These are phyloP conservation scores for Prunella himalayana DNA, from an alignment of 2,113 vertebrate species.

Conservation along the genomic window DNA sequence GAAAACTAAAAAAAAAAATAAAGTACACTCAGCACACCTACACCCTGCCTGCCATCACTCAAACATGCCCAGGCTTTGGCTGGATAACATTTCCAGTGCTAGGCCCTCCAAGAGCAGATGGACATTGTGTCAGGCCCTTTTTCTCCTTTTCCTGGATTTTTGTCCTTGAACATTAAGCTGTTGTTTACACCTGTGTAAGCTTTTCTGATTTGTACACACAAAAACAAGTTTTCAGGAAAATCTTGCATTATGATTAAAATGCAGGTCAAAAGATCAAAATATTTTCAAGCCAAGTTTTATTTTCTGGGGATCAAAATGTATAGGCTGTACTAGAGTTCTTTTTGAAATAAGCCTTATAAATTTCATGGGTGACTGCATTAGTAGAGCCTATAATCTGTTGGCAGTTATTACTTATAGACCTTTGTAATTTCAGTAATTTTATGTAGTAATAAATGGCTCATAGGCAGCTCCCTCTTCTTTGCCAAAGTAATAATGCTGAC, in stretches of 20 bases:
- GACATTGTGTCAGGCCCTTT: fast-evolving
- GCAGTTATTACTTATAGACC: not conserved
- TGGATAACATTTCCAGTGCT: not conserved
- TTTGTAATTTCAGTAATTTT: slow-evolving; percentile 42
- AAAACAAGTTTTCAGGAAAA: not conserved
- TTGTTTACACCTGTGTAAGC: not conserved
- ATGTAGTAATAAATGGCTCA: slow-evolving; percentile 6
- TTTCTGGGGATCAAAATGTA: not conserved
- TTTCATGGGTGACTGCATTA: not conserved
- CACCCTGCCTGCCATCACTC: not conserved
- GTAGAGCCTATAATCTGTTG: not conserved
- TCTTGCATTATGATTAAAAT: not conserved
- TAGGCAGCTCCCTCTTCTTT: not conserved
- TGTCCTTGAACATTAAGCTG: not conserved
- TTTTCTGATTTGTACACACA: not conserved
- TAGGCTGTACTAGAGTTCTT: not conserved
- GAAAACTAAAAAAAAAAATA: not conserved
- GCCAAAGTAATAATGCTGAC: not conserved
- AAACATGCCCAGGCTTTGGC: not conserved
- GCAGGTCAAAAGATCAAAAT: not conserved
- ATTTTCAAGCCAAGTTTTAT: not conserved
- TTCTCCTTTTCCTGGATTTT: not conserved
- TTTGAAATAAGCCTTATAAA: not conserved
- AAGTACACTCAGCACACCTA: not conserved
- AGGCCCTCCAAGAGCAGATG: not conserved